phyloP scores from a whole-genome alignment of 2,797 vertebrate genomes.

The Acipenser ruthenus region DNA sequence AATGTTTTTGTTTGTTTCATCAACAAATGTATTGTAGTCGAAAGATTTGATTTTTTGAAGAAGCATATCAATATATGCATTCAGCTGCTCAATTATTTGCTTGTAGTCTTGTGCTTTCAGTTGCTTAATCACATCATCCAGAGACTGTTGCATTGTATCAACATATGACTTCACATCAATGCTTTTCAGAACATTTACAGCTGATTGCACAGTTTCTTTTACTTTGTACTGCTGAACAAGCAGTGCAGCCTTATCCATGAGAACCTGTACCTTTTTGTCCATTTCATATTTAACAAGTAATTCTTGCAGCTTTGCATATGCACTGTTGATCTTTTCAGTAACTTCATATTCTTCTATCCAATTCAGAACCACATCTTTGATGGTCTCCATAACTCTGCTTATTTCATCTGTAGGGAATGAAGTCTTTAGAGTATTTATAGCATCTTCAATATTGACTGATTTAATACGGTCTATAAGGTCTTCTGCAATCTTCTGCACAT shows the following conservation, averaged over 20 bases:
- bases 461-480: constrained; percentile 56
- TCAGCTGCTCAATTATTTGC: constrained; percentile 62
- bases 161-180: constrained; percentile 61
- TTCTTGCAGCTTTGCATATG: constrained; percentile 58
- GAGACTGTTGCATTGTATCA: constrained; percentile 51
- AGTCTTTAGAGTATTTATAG: constrained; percentile 56
- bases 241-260: constrained; percentile 67
- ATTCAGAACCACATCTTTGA: constrained; percentile 67
- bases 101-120: constrained; percentile 67
- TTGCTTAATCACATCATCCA: constrained; percentile 49
- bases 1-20: constrained; percentile 68
- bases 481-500: constrained; percentile 52
- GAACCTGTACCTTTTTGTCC: constrained; percentile 61
- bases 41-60: constrained; percentile 64
- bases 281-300: constrained; percentile 68
- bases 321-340: constrained; percentile 67
- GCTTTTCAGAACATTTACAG: constrained; percentile 57
- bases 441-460: constrained; percentile 47
- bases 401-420: constrained; percentile 61
- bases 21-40: constrained; percentile 73
- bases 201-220: constrained; percentile 60
- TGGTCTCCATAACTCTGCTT: constrained; percentile 57
- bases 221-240: constrained; percentile 70
- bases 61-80: constrained; percentile 54
- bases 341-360: constrained; percentile 81